Percentiles rank a stretch among this genome's conserved stretches.
These are phyloP conservation scores for Ammodytes marinus DNA, from an alignment of 2,113 vertebrate species.

Conservation along the genomic window DNA sequence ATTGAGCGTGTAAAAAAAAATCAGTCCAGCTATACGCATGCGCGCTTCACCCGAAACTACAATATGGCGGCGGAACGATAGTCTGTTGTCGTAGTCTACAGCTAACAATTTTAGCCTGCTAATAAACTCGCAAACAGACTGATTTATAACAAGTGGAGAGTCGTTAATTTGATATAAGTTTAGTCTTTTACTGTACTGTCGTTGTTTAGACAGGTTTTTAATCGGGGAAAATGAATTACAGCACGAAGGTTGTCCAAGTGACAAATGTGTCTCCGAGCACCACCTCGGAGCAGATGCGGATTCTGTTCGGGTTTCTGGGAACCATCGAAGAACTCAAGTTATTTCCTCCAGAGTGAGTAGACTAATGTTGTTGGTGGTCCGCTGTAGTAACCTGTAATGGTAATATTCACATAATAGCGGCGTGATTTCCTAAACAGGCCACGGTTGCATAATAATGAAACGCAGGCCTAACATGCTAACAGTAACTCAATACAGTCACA, in stretches of 20 bases:
- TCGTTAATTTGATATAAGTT: not conserved
- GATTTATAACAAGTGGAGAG: not conserved
- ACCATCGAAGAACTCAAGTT: constrained; percentile 94
- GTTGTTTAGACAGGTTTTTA: not conserved
- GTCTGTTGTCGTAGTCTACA: constrained; percentile 40
- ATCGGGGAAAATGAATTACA: constrained; percentile 84
- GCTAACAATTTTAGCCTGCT: not conserved
- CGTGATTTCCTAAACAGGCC: not conserved
- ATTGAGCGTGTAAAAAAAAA: too few relatives aligned
- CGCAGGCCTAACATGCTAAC: constrained; percentile 21
- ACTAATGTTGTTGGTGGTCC: not conserved
- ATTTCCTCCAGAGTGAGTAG: constrained; percentile 94
- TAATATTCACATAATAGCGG: not conserved
- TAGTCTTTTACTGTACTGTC: not conserved
- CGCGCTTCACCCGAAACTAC: not conserved
- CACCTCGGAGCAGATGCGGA: constrained; percentile 96
- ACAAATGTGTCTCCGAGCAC: constrained; percentile 96
- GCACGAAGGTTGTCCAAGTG: constrained; percentile 95
- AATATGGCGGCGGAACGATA: constrained; percentile 68
- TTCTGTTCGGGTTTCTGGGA: constrained; percentile 94
- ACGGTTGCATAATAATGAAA: not conserved
- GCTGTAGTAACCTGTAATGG: accelerated
- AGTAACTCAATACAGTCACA: not conserved
- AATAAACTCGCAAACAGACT: not conserved
- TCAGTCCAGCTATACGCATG: constrained; percentile 32